Conservation (phyloP, 2,797 vertebrate species). For the Halcyon leucocephala region DNA sequence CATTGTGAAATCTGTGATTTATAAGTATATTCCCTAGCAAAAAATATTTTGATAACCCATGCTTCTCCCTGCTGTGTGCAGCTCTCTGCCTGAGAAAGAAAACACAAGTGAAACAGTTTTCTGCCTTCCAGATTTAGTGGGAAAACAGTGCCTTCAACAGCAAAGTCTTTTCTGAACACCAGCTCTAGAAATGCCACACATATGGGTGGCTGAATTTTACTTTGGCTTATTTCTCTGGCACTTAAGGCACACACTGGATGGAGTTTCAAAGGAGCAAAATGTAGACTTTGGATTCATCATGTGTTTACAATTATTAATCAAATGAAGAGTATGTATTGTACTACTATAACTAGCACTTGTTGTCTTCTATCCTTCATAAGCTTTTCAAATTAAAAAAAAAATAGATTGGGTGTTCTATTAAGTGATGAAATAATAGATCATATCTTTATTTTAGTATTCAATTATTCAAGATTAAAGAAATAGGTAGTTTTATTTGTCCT, state of each 20-base stretch:
- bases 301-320: background rate
- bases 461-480: background rate
- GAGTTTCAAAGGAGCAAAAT: background rate
- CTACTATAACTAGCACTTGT: background rate
- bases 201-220: background rate
- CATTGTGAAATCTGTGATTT: conserved; percentile 39
- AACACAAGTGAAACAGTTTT: background rate
- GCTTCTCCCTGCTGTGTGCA: background rate
- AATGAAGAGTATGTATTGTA: background rate
- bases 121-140: conserved; percentile 16
- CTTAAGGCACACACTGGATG: background rate
- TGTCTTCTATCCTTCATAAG: background rate
- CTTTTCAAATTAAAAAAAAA: background rate
- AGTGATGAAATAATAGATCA: background rate
- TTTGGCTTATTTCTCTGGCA: background rate
- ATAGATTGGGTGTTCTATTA: background rate
- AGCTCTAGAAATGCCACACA: background rate
- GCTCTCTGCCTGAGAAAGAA: background rate
- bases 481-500: background rate
- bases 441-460: background rate
- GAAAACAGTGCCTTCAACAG: conserved; percentile 34
- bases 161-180: background rate
- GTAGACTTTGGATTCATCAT: background rate
- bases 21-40: conserved; percentile 7
- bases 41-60: conserved; percentile 27